These are phyloP conservation scores for Sarcophaga peregrina DNA, from an alignment of 1,140 invertebrate species.

Conservation along the genomic window DNA sequence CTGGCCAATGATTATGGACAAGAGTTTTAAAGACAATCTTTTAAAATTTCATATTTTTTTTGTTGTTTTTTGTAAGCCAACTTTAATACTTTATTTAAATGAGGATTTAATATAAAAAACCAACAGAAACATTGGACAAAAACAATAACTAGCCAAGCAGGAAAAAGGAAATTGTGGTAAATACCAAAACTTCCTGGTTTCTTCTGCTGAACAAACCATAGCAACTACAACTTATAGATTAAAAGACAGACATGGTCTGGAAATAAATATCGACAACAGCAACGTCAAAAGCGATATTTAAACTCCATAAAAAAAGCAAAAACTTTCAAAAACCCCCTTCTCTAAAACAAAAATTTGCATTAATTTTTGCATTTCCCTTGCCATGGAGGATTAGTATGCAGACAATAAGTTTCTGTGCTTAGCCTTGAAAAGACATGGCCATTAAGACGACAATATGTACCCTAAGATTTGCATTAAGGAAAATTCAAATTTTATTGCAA, in stretches of 20 bases:
- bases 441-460: conserved; percentile 38
- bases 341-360: neutral
- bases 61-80: neutral
- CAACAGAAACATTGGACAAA: neutral
- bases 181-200: conserved; percentile 35
- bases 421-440: neutral
- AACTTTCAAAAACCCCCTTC: neutral
- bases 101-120: conserved; percentile 23
- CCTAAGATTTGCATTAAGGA: too few species aligned
- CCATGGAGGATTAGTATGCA: neutral
- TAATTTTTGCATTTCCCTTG: neutral
- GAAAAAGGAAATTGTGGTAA: conserved; percentile 42
- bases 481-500: neutral
- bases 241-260: neutral
- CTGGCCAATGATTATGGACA: neutral
- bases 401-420: neutral
- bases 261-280: neutral
- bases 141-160: conserved; percentile 18
- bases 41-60: neutral
- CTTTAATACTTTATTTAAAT: neutral
- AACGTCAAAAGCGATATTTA: neutral
- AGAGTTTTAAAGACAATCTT: conserved; percentile 4
- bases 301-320: neutral
- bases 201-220: neutral
- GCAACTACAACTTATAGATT: neutral